phyloP scores from a whole-genome alignment of 2,797 vertebrate species.

The Ctenochaetus hawaiiensis region DNA sequence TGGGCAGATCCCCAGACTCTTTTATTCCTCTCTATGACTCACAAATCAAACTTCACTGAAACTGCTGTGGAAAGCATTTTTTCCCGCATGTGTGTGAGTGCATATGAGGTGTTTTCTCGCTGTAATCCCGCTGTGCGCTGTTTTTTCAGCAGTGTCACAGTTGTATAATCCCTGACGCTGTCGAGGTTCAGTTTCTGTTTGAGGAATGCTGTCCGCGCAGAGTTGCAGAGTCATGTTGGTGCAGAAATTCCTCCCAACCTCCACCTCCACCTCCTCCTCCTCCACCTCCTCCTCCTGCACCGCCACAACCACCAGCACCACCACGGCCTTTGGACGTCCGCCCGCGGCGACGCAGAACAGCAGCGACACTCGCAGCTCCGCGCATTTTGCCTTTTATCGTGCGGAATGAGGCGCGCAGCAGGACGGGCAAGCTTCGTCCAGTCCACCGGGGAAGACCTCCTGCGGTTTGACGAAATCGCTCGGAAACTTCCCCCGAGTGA shows the following conservation, averaged over 20 bases:
- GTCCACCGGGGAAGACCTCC: neutral
- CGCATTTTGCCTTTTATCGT: conserved; percentile 10
- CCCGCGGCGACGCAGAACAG: conserved; percentile 14
- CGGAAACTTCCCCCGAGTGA: conserved; percentile 9
- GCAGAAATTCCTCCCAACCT: conserved; percentile 53
- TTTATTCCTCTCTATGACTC: conserved; percentile 9
- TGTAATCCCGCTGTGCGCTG: neutral
- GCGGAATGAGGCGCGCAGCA: neutral
- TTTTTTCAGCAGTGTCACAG: neutral
- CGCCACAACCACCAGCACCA: neutral
- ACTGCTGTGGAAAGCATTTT: neutral
- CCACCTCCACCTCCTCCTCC: neutral
- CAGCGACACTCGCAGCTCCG: neutral
- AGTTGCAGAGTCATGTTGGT: conserved; percentile 84
- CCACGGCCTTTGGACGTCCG: conserved; percentile 25
- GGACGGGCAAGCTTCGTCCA: neutral
- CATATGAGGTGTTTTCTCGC: neutral
- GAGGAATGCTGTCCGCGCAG: conserved; percentile 50
- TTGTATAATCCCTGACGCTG: conserved; percentile 28
- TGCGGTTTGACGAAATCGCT: neutral
- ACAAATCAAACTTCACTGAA: neutral
- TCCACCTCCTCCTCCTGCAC: neutral
- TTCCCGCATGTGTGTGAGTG: neutral
- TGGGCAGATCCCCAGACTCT: neutral
- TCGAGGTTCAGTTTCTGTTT: conserved; percentile 55